Percentiles rank a stretch among this genome's conserved stretches.
Evolutionary conservation across 2,888 invertebrate species (phyloP).

Genomic region (Acrobasis consociella): DNA sequence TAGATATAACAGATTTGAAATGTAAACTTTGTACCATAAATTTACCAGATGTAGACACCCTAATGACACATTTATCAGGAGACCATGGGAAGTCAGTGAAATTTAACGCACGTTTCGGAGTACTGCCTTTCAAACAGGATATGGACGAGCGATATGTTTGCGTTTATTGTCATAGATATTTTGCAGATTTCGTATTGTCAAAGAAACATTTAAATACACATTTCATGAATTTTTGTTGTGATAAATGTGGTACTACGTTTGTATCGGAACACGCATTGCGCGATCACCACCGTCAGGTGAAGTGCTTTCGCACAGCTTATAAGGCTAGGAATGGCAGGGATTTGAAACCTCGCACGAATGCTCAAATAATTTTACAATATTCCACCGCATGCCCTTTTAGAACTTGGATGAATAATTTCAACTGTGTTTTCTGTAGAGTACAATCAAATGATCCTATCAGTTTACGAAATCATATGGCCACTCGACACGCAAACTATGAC

Average conservation of each 20-base stretch:
- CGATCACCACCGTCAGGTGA: conserved; percentile 70
- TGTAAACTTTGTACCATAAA: conserved; percentile 65
- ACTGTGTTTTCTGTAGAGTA: conserved; percentile 72
- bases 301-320: conserved; percentile 68
- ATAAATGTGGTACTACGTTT: conserved; percentile 72
- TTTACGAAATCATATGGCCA: conserved; percentile 61
- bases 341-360: conserved; percentile 64
- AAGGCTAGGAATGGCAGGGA: conserved; percentile 69
- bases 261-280: conserved; percentile 68
- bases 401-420: conserved; percentile 74
- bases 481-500: conserved; percentile 65
- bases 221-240: conserved; percentile 71
- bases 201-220: conserved; percentile 70
- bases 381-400: conserved; percentile 73
- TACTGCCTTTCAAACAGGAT: conserved; percentile 68
- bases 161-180: conserved; percentile 64
- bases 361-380: conserved; percentile 71
- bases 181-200: conserved; percentile 59
- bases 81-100: conserved; percentile 67
- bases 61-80: conserved; percentile 66
- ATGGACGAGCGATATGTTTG: conserved; percentile 58
- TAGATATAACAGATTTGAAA: conserved; percentile 70
- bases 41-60: conserved; percentile 59
- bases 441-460: conserved; percentile 67
- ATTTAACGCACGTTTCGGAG: conserved; percentile 68